Evolutionary conservation across 53 echinoderm and acorn worm species (phyloP).

Genomic region (Antedon mediterranea): DNA sequence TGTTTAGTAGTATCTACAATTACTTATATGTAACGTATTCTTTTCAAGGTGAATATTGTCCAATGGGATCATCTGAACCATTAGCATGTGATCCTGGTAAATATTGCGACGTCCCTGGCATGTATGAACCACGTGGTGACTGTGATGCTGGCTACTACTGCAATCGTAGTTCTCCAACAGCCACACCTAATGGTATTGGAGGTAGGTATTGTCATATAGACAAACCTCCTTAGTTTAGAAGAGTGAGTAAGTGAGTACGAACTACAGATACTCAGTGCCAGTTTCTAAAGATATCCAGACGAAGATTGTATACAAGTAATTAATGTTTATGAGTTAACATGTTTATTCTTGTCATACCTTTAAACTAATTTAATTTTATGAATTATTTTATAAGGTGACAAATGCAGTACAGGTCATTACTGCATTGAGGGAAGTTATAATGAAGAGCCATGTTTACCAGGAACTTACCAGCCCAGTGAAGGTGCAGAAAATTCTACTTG

Average conservation of each 20-base stretch:
- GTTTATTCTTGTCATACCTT: not conserved
- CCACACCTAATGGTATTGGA: conserved; percentile 56
- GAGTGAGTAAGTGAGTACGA: too few species aligned
- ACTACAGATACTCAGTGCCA: too few species aligned
- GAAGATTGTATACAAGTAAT: too few species aligned
- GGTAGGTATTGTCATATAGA: too few species aligned
- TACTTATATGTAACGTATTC: not conserved
- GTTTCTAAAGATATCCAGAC: too few species aligned
- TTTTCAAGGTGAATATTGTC: conserved; percentile 73
- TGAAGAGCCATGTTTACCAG: conserved; percentile 71
- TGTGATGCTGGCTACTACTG: conserved; percentile 83
- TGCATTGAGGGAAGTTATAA: conserved; percentile 54
- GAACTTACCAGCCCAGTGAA: conserved; percentile 73
- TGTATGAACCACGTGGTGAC: conserved; percentile 30
- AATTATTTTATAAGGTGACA: conserved; percentile 32
- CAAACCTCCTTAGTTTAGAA: too few species aligned
- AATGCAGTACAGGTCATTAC: conserved; percentile 71
- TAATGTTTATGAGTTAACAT: too few species aligned
- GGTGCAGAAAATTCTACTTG: conserved; percentile 74
- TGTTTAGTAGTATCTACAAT: too few species aligned
- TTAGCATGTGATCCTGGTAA: conserved; percentile 64
- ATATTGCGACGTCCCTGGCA: conserved; percentile 47
- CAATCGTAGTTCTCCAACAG: conserved; percentile 49
- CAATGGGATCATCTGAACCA: conserved; percentile 47
- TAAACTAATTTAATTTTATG: not conserved